phyloP scores from a whole-genome alignment of 2,888 invertebrate genomes.

The Xanthia togata region DNA sequence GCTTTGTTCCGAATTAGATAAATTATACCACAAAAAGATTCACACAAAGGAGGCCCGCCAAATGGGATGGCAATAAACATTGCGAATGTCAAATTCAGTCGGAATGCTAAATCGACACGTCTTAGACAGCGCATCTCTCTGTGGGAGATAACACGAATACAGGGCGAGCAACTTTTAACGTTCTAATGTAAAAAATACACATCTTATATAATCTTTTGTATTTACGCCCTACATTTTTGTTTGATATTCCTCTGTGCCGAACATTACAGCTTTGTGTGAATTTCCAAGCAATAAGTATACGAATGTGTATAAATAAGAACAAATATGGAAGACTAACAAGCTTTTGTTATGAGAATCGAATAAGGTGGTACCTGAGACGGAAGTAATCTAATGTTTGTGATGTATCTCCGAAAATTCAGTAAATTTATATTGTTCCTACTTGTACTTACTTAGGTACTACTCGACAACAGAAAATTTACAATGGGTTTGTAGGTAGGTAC shows the following conservation, averaged over 20 bases:
- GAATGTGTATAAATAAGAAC: slow-evolving; percentile 8
- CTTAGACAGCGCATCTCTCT: slow-evolving; percentile 72
- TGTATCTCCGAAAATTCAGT: slow-evolving; percentile 7
- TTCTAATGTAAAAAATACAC: slow-evolving; percentile 36
- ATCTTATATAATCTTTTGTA: slow-evolving; percentile 26
- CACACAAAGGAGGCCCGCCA: slow-evolving; percentile 80
- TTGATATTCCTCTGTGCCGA: slow-evolving; percentile 15
- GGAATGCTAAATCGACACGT: slow-evolving; percentile 83
- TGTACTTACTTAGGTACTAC: background rate
- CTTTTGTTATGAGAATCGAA: slow-evolving; percentile 38
- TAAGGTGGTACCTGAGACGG: slow-evolving; percentile 14
- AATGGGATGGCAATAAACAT: slow-evolving; percentile 84
- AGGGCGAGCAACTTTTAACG: slow-evolving; percentile 56
- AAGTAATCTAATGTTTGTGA: slow-evolving; percentile 18
- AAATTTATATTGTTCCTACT: slow-evolving; percentile 9
- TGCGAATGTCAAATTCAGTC: slow-evolving; percentile 85
- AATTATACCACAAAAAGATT: slow-evolving; percentile 86
- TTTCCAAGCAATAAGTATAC: slow-evolving; percentile 7
- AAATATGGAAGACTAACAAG: slow-evolving; percentile 19
- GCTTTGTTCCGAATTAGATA: slow-evolving; percentile 87
- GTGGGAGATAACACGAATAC: slow-evolving; percentile 58
- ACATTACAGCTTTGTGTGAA: slow-evolving; percentile 17
- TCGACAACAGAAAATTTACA: background rate
- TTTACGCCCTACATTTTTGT: slow-evolving; percentile 24
- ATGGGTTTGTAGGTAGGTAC: too few species aligned